Evolutionary conservation across 2,113 vertebrate species (phyloP), one percentile per base, ranked within the genome.

Genomic region (Dendropsophus ebraccatus): DNA sequence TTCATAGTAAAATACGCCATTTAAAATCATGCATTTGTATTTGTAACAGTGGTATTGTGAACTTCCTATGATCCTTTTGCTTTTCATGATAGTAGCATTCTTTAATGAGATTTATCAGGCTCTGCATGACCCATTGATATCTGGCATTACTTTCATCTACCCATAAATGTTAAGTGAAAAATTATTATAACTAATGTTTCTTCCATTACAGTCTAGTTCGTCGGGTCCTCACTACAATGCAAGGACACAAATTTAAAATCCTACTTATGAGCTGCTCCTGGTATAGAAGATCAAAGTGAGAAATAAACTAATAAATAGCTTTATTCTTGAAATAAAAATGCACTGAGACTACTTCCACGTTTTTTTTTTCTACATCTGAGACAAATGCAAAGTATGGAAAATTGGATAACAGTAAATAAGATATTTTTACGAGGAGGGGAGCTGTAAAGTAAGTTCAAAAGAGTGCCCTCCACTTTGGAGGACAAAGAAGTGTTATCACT

Each of bases 81-180:
- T 70, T 74, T 83, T 83, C 69, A 58, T 70, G 47, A 70, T 74
- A 83, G 67, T 72, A 72, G 19, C 30, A 74, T 56, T 45, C 19
- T 83, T 83, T 83, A 83, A 74, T 83, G 50, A 73, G 69, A 83
- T 83, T 73, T 83, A 83, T 73, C 69, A 83, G 50, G n/a, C 69
- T 83, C 65, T 82, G 81, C 81, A 82, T 72, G 81, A 82, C 81
- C 81, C 82, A 74, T 35, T 83, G 69, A 83, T 83, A 83, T 73
- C 69, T 83, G 67, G 30, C 69, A 83, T 74, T 49, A 83, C 30
- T 83, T 83, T 58, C 82, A 73, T 73, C 69, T 58, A n/a, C 82
- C 69, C 52, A 72, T 82, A 82, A 83, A 74, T 74, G 82, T 83
- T 74, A 83, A 82, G 65, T 82, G 81, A 82, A 72, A 82, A 83